Evolutionary conservation across 1,140 invertebrate genomes (phyloP), one percentile per base, ranked within the genome.

Genomic region (Drosophila rufa): DNA sequence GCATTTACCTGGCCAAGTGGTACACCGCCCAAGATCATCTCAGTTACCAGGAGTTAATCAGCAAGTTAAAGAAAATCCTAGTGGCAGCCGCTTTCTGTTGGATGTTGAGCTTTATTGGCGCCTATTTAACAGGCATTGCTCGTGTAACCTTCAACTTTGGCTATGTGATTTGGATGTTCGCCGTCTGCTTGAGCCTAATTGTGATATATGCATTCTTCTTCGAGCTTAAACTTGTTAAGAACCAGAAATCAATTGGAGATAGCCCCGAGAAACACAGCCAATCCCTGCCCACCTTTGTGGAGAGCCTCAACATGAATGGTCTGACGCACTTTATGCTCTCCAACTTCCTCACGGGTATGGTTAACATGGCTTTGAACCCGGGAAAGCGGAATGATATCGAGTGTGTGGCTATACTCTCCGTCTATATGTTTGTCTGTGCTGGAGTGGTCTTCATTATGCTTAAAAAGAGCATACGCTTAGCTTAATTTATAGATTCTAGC

Each of bases 1-100:
- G 96, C 48, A 94, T 96, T 38, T 94, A 95, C 76, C 86, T 97
- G 70, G 58, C 79, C 30, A 82, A 65, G 8, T 90, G 85, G 85
- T 90, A 84, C 46, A 76, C 43, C 17, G 42, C 60, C 12, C 38
- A 46, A 25, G 36, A 76, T 46, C 45, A 60, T 5, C 58, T 85
- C 0, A 80, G 27, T 27, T 68, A 56, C 30, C 12, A 9, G 0
- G 43, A 76, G 30, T 50, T 85, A 3, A 30, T 43, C 2, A 17
- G 0, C 1, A 90, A 90, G 46, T 38, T 90, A 8, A 47, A 51
- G 15, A 43, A 64, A 1, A 45, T 90, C 1, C 22, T 85, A 8
- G 1, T 48, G 0, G 25, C 50, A 0, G 46, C 46, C 9, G 17
- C 58, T 7, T 0, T 22, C 6, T 30, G 60, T 14, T 90, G 85